These are phyloP conservation scores for Gymnarchus niloticus DNA, from an alignment of 2,113 vertebrate species.

Conservation along the genomic window DNA sequence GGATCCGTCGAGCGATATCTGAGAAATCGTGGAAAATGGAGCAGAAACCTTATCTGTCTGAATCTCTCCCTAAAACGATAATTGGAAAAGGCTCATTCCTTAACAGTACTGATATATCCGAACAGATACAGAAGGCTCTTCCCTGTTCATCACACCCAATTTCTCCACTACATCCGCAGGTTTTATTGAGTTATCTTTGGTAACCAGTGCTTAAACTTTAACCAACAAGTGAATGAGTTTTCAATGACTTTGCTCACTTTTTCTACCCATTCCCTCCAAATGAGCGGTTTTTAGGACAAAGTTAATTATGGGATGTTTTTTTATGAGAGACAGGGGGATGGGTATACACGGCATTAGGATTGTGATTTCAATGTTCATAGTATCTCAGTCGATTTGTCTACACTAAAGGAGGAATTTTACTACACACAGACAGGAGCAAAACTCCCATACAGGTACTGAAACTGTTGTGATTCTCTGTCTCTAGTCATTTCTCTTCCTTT, in stretches of 20 bases:
- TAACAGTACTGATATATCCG: too few relatives aligned
- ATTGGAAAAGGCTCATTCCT: background rate
- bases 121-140: background rate
- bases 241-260: background rate
- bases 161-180: background rate
- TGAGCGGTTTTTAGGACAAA: background rate
- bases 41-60: background rate
- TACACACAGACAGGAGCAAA: background rate
- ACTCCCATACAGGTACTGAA: background rate
- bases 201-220: background rate
- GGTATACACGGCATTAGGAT: too few relatives aligned
- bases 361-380: background rate
- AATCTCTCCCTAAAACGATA: background rate
- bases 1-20: background rate
- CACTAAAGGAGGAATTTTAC: background rate
- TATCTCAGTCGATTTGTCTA: background rate
- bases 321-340: background rate
- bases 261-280: background rate
- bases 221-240: background rate
- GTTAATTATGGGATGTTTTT: background rate
- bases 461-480: background rate
- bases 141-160: background rate
- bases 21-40: background rate
- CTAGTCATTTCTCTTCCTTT: background rate
- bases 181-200: background rate